Evolutionary conservation across 2,113 vertebrate genomes (phyloP).

Genomic region (Leptocoma aspasia): DNA sequence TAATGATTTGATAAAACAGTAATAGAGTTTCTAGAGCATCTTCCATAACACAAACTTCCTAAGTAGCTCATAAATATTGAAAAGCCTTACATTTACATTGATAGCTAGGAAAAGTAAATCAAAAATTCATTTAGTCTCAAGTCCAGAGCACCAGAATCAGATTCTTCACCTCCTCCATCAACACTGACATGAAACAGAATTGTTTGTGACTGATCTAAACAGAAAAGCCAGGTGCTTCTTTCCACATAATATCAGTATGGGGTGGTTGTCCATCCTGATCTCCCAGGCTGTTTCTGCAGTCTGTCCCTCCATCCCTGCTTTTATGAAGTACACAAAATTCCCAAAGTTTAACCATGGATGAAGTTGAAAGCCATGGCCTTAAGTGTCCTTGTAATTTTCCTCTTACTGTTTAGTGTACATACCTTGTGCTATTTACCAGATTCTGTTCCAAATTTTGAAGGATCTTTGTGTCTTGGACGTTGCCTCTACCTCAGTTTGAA

Average conservation of each 20-base stretch:
- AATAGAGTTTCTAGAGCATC: neutral
- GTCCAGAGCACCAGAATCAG: neutral
- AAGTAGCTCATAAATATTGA: neutral
- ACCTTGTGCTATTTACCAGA: neutral
- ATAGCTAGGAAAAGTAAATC: neutral
- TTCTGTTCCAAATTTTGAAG: neutral
- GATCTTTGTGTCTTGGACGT: neutral
- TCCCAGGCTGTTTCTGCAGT: neutral
- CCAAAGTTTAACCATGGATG: neutral
- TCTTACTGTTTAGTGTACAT: rapidly evolving
- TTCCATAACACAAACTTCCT: neutral
- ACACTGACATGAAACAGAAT: neutral
- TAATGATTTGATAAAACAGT: neutral
- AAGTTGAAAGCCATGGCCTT: neutral
- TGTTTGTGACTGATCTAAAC: neutral
- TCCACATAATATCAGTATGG: too few relatives aligned
- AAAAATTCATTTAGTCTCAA: neutral
- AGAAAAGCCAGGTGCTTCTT: neutral
- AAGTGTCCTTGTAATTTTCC: neutral
- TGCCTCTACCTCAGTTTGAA: neutral
- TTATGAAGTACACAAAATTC: neutral
- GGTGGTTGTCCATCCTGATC: neutral
- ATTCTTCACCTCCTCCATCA: neutral
- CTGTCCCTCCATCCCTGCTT: neutral
- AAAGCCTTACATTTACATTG: neutral